Percentiles rank a stretch among this genome's conserved stretches.
Conservation (phyloP, 1,140 invertebrate genomes). For the Lepidurus packardi region DNA sequence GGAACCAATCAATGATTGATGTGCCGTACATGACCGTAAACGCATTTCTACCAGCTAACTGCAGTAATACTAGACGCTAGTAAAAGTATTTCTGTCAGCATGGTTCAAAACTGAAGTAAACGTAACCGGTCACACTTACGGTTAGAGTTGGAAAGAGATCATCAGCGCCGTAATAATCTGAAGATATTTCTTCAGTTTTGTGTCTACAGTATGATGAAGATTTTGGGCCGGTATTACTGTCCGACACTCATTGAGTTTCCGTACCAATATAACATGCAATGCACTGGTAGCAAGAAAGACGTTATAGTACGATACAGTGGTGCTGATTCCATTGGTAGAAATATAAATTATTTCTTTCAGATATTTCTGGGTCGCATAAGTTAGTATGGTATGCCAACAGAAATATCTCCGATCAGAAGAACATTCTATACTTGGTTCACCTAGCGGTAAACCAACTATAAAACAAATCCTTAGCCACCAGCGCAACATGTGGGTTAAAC, state of each 20-base stretch:
- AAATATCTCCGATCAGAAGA: too few relatives aligned
- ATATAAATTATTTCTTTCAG: too few relatives aligned
- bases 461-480: neutral
- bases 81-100: too few relatives aligned
- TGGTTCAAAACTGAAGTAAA: neutral
- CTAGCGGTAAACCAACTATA: neutral
- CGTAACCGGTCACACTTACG: neutral
- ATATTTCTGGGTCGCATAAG: too few relatives aligned
- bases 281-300: neutral
- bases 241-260: neutral
- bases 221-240: neutral
- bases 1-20: neutral
- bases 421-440: neutral
- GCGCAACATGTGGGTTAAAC: neutral
- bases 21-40: too few relatives aligned
- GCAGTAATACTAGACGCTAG: too few relatives aligned
- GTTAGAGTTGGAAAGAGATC: neutral
- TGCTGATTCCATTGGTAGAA: neutral
- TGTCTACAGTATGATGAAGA: neutral
- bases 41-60: too few relatives aligned
- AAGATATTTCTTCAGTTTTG: neutral
- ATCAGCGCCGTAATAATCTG: neutral
- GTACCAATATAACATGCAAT: neutral
- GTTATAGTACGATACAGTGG: neutral
- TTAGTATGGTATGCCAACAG: too few relatives aligned